Base-by-base conservation (phyloP, 1,140 invertebrate genomes). In the Acromyrmex echinatior region DNA sequence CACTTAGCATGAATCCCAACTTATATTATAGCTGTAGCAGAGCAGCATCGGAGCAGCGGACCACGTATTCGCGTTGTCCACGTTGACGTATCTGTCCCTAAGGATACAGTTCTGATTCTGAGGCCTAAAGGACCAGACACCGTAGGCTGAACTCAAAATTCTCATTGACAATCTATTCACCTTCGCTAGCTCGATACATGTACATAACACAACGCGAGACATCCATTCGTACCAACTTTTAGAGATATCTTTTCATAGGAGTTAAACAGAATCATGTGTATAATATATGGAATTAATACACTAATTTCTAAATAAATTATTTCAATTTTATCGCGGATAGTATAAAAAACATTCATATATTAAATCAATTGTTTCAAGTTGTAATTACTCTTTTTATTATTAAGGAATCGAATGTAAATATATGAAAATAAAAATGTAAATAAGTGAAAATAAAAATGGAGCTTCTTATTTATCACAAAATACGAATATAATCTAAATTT, bases 51-150 rank as follows among this genome's bases (percentile, higher is more conserved):
- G 63, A 66, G 31, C 31, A 68, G 65, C 39, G 65, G 65, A 68
- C 35, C 65, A 68, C 65, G 65, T 74, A 88, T 84, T 88, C 84
- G 86, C 88, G 81, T 91, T 93, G 93, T 94, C 92, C 93, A 90
- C 90, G 90, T 92, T 95, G 94, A 95, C 93, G 94, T 94, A 95
- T 95, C 94, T 95, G 93, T 95, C 94, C 94, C 94, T 85, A 86
- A 94, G 94, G 94, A 93, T 92, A 92, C 85, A 82, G 63, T 53
- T 82, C 78, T 76, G 86, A 88, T 92, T 74, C 79, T 87, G 89
- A 91, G 51, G 86, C 70, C 91, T 87, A 89, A 86, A 89, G 86
- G 84, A 87, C 68, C 87, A 86, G 74, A 88, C 86, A 73, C 86
- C 68, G 68, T 31, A 90, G 65, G 70, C 71, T 58, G 63, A 76